Evolutionary conservation across 2,888 invertebrate species (phyloP).

Genomic region (Drosophila ezoana): DNA sequence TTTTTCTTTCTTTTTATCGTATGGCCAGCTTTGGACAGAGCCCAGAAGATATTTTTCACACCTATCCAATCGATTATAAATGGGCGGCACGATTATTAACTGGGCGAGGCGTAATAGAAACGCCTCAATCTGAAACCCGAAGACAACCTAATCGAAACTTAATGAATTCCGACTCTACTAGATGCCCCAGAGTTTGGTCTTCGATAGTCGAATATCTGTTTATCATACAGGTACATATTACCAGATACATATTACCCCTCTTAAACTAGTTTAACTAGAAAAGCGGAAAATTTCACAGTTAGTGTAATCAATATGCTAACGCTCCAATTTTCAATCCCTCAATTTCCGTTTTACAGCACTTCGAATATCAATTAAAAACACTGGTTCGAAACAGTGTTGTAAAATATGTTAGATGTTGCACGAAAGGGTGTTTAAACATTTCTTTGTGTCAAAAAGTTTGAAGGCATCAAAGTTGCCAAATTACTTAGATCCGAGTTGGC

Average conservation of each 20-base stretch:
- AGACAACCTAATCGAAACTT: slow-evolving; percentile 43
- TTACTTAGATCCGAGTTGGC: too few species aligned
- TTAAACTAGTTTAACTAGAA: too few species aligned
- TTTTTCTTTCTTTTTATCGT: not conserved
- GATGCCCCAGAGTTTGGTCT: not conserved
- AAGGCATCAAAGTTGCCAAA: not conserved
- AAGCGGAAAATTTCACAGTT: too few species aligned
- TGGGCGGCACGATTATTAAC: slow-evolving; percentile 20
- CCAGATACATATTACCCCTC: too few species aligned
- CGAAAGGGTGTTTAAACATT: too few species aligned
- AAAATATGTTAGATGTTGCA: too few species aligned
- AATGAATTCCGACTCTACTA: slow-evolving; percentile 12
- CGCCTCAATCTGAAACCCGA: slow-evolving; percentile 2
- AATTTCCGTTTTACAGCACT: too few species aligned
- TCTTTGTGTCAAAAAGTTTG: too few species aligned
- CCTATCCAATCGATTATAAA: slow-evolving; percentile 30
- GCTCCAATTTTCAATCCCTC: too few species aligned
- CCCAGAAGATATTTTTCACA: slow-evolving; percentile 44
- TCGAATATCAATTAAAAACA: too few species aligned
- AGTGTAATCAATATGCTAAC: too few species aligned
- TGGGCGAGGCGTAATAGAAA: slow-evolving; percentile 2
- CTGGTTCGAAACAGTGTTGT: too few species aligned
- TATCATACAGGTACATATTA: not conserved
- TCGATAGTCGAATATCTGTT: not conserved
- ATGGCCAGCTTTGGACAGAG: not conserved